Base-by-base conservation (phyloP, 2,113 vertebrate genomes). In the Otis tarda region DNA sequence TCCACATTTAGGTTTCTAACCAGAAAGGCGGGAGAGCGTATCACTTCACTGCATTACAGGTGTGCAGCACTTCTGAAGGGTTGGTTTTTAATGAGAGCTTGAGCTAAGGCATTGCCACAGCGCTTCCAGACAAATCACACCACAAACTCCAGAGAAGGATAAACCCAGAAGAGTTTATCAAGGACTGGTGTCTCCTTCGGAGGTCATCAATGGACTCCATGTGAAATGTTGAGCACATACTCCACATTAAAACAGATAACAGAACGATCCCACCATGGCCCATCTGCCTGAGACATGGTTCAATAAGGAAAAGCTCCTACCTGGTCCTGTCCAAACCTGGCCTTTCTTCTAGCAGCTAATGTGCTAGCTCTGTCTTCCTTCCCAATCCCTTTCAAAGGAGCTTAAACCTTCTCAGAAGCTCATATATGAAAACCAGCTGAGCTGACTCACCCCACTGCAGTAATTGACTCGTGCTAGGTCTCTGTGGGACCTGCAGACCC, bases 21-120 rank as follows among this genome's bases (percentile, higher is more conserved):
- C 21, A 39, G 5, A 50, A 37, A 45, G 22, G 8, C 0, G 0
- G 43, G 17, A 77, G 33, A 50, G 23, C 3, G 0, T 22, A 22
- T 17, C 0, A 0, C 37, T 67, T 67, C 7, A 6, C 71, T 14
- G 16, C 15, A 7, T 19, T 23, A 7, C 31, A 39, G 65, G 77
- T 4, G 6, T 10, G 13, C 8, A 61, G 10, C 7, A 0, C 9
- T 12, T 41, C 50, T 7, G 0, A 69, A 18, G 52, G 21, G 4
- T 2, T 1, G 0, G 9, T 2, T 13, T 33, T 31, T 12, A 30
- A 57, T 0, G 7, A 70, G 65, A 28, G 18, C 14, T 31, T 11
- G n/a, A 87, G 45, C 47, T 39, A 21, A 45, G 33, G 21, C 30
- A 27, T 4, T 23, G 22, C 30, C 53, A 43, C 57, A 45, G 43